Evolutionary conservation across 2,113 vertebrate genomes (phyloP).

Genomic region (Athene noctua): DNA sequence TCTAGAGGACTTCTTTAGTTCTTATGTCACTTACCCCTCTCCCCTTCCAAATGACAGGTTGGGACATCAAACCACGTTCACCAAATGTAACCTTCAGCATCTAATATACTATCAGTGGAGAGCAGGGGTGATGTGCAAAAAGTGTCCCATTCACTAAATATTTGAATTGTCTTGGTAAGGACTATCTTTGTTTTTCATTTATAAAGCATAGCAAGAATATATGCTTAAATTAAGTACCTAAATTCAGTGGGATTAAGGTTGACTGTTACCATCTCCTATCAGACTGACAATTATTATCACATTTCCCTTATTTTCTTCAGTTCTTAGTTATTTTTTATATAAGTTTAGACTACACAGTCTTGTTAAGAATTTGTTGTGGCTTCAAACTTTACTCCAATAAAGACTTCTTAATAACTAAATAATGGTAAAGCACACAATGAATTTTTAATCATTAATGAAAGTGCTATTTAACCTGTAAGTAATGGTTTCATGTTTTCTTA

Average conservation of each 20-base stretch:
- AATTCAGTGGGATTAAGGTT: not conserved
- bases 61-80: not conserved
- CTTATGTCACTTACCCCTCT: fast-evolving
- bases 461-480: not conserved
- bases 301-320: not conserved
- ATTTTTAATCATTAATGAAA: not conserved
- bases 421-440: not conserved
- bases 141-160: not conserved
- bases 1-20: not conserved
- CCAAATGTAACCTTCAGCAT: not conserved
- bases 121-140: not conserved
- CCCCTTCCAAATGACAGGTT: not conserved
- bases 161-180: not conserved
- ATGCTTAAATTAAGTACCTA: not conserved
- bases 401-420: not conserved
- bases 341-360: not conserved
- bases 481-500: not conserved
- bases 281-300: not conserved
- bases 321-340: not conserved
- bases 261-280: not conserved
- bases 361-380: not conserved
- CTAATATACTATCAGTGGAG: not conserved
- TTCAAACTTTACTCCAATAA: not conserved
- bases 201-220: not conserved
- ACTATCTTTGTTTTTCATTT: not conserved